These are phyloP conservation scores for Carapus acus DNA, from an alignment of 2,797 vertebrate species.

Conservation along the genomic window DNA sequence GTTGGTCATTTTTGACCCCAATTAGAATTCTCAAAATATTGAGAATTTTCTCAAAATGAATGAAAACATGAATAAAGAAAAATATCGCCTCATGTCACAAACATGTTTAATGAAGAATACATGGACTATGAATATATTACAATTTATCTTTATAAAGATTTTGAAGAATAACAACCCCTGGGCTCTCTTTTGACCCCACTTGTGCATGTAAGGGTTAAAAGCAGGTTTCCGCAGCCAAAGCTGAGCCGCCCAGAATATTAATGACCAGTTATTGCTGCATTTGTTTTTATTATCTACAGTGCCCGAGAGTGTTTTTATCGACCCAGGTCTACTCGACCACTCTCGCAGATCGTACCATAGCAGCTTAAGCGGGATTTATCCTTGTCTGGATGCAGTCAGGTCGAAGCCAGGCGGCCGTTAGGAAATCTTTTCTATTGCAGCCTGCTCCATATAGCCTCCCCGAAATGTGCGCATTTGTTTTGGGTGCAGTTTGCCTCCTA, in stretches of 20 bases:
- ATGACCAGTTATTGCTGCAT: not conserved
- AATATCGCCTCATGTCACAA: too few relatives aligned
- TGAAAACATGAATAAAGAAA: too few relatives aligned
- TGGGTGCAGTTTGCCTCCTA: too few relatives aligned
- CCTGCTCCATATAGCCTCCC: not conserved
- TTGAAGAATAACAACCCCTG: too few relatives aligned
- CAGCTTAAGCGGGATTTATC: not conserved
- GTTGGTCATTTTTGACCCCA: slow-evolving; percentile 37
- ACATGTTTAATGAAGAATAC: too few relatives aligned
- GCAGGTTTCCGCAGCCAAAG: not conserved
- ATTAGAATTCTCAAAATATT: slow-evolving; percentile 47
- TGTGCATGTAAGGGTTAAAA: not conserved
- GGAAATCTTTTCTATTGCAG: not conserved
- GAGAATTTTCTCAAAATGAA: too few relatives aligned
- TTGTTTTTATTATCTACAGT: not conserved
- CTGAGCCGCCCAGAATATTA: slow-evolving; percentile 6
- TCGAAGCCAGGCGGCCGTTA: too few relatives aligned
- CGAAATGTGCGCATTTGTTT: not conserved
- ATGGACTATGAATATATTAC: too few relatives aligned
- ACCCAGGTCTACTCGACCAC: not conserved
- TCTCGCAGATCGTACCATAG: not conserved
- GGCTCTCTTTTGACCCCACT: slow-evolving; percentile 20
- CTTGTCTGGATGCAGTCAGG: too few relatives aligned
- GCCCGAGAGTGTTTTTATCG: not conserved
- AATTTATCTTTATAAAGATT: too few relatives aligned